Evolutionary conservation across 2,113 vertebrate genomes (phyloP), one percentile per base, ranked within the genome.

Genomic region (Tachuris rubrigastra): DNA sequence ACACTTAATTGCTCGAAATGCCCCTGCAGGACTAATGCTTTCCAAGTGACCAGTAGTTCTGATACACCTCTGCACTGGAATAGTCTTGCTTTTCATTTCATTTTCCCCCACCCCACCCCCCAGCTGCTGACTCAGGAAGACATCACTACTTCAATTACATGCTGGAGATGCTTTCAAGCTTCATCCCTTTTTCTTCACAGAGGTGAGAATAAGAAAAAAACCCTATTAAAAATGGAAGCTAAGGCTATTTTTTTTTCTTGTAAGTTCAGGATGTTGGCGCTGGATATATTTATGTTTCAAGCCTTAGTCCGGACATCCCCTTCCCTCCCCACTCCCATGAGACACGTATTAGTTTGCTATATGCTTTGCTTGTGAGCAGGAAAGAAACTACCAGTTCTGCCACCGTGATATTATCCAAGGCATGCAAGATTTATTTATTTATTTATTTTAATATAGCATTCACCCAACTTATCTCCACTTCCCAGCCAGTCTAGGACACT

Each of bases 391-490:
- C 25, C 16, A 14, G 1, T 85, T 94, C 74, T 58, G 28, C 8
- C 93, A 71, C 72, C 71, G 14, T 62, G 30, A 73, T 69, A 49
- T 33, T 39, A 56, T 44, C 52, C 69, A 47, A 59, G 20, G 13
- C 75, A 89, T 68, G 6, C 44, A 33, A 78, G 50, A 55, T n/a
- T n/a, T 68, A 50, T 56, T 63, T 92, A 30, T 68, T 80, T 56
- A 60, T 92, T 30, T 68, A 78, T 84, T 82, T 95, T 63, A 46
- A 72, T 85, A 49, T 27, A 77, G 14, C 65, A 44, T 33, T 82
- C 88, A 71, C 96, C 39, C 81, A 82, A 91, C 68, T 94, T 88
- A 90, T 87, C 67, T 95, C 50, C 14, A 59, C 25, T 92, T 68
- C 65, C 53, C 75, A 95, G 89, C 68, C 95, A 94, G 56, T 30